Percentiles rank a stretch among this genome's conserved stretches.
phyloP scores from a whole-genome alignment of 2,797 vertebrate species.

The Acipenser ruthenus region DNA sequence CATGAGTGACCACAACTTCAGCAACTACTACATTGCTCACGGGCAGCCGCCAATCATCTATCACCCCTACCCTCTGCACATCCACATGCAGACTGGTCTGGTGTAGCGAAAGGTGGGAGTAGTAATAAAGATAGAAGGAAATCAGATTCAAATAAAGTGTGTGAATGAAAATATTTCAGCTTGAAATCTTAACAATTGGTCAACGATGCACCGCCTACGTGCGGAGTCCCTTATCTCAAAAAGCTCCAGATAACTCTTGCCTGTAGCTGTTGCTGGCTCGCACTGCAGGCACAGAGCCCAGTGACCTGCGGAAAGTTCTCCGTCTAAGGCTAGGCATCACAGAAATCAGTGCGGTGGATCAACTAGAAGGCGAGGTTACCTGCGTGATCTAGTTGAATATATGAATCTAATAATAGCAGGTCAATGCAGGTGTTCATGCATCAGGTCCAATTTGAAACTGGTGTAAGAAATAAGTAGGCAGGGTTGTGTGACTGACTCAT shows the following conservation, averaged over 20 bases:
- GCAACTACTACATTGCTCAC: conserved; percentile 76
- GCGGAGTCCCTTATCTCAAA: conserved; percentile 13
- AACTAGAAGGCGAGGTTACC: background rate
- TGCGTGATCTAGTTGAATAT: background rate
- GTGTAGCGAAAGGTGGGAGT: conserved; percentile 46
- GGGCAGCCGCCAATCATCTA: conserved; percentile 75
- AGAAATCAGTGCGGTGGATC: background rate
- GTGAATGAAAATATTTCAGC: conserved; percentile 16
- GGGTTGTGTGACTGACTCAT: too few species aligned
- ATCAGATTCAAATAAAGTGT: conserved; percentile 21
- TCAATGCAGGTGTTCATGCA: conserved; percentile 1
- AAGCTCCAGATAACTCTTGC: conserved; percentile 1
- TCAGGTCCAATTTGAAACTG: conserved; percentile 5
- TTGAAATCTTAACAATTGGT: conserved; percentile 8
- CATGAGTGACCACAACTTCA: conserved; percentile 77
- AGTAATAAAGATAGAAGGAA: conserved; percentile 12
- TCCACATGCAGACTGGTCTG: conserved; percentile 69
- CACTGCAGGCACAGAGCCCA: background rate
- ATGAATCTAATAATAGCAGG: background rate
- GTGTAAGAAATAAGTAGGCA: too few species aligned
- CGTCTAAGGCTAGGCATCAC: background rate
- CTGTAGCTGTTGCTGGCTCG: background rate
- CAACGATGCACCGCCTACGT: conserved; percentile 8
- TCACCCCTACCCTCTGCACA: conserved; percentile 75
- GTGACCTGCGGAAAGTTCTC: background rate